Percentiles rank a stretch among this genome's conserved stretches.
These are phyloP conservation scores for Pangasianodon gigas DNA, from an alignment of 2,113 vertebrate genomes.

Conservation along the genomic window DNA sequence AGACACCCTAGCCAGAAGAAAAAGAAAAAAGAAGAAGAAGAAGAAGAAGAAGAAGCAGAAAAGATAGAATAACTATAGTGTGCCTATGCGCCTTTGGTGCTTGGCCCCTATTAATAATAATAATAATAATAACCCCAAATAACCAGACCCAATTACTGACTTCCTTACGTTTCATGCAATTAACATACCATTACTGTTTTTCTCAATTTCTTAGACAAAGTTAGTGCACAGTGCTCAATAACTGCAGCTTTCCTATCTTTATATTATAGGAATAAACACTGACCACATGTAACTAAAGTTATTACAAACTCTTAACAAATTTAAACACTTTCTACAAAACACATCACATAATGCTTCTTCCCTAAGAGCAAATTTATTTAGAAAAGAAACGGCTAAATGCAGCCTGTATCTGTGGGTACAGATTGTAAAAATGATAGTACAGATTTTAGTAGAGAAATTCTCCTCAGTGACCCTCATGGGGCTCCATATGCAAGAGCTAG, in stretches of 20 bases:
- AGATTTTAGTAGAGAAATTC: neutral
- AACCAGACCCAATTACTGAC: too few relatives aligned
- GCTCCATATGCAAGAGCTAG: neutral
- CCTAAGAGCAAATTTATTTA: neutral
- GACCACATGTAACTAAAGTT: neutral
- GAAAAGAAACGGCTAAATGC: neutral
- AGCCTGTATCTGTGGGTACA: neutral
- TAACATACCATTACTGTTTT: too few relatives aligned
- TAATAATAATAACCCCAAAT: too few relatives aligned
- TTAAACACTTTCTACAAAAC: neutral
- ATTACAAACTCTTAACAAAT: neutral
- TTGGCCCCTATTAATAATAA: too few relatives aligned
- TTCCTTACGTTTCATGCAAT: too few relatives aligned
- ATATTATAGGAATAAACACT: neutral
- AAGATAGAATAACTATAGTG: too few relatives aligned
- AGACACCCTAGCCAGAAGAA: too few relatives aligned
- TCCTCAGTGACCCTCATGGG: neutral
- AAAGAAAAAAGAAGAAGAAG: too few relatives aligned
- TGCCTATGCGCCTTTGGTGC: too few relatives aligned
- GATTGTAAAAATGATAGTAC: neutral
- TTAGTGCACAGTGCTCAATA: too few relatives aligned
- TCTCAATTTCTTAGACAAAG: neutral
- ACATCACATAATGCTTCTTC: neutral
- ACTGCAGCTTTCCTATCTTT: too few relatives aligned
- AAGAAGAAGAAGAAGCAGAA: too few relatives aligned